Base-by-base conservation (phyloP, 37 sponge, comb jelly and placozoan species). In the Bolinopsis microptera region DNA sequence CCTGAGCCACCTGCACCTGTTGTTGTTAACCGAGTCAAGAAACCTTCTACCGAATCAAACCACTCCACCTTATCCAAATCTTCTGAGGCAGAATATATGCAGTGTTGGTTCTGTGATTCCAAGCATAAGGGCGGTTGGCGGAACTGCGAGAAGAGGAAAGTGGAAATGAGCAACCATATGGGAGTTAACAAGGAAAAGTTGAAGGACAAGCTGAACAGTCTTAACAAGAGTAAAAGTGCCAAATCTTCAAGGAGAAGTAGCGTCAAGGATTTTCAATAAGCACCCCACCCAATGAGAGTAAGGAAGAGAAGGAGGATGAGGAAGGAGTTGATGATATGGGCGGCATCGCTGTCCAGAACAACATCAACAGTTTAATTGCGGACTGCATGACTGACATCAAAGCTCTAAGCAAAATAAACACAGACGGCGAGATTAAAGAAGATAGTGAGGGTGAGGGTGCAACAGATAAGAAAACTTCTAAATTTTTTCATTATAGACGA, bases 101-200 rank as follows among this genome's bases (percentile, higher is more conserved):
- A 77, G 37, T 77, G 80, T 36, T 77, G 27, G 33, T 77, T 34
- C 33, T 77, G 80, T 32, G 32, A 77, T 32, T 32, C 27, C 21
- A 77, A 77, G 18, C 80, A 77, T 36, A 32, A 77, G 37, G 80
- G 80, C 1, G 80, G 80, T 9, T 77, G 80, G 80, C 16, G 27
- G 27, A 77, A 77, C 21, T 77, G 80, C 35, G 33, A 31, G 1
- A 77, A 77, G 18, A 34, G 80, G 36, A 32, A 35, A 34, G 21
- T 21, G 80, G 80, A 77, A 1, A 48, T 48, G 61, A 48, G 80
- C 26, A 16, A 26, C 80, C 9, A 21, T 18, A 32, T 77, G 80
- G 80, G 32, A 32, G 21, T 32, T 35, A 23, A 24, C 2, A 27
- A 70, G 26, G 24, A 18, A 18, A 27, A 30, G 26, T n/a, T n/a